A percentile compares a stretch with the other conserved stretches of the same genome.
phyloP scores from a whole-genome alignment of 2,797 vertebrate species.

The Cynopterus sphinx region DNA sequence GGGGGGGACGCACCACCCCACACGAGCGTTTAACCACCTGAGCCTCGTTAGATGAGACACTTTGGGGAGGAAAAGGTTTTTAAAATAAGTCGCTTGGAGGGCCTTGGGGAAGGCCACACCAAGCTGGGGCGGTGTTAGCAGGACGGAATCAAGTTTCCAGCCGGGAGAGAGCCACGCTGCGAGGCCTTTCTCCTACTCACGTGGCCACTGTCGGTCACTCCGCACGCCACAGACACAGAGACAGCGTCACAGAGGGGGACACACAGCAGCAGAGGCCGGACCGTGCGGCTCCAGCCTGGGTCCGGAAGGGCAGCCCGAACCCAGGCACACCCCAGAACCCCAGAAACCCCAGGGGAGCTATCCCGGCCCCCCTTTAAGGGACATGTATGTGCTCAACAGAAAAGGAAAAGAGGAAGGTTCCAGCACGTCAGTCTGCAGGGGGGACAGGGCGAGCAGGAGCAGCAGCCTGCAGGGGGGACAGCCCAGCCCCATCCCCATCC shows the following conservation, averaged over 20 bases:
- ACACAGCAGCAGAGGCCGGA: neutral
- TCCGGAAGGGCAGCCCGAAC: too few species aligned
- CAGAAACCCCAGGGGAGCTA: too few species aligned
- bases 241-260: too few species aligned
- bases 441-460: too few species aligned
- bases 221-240: constrained; percentile 69
- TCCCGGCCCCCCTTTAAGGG: too few species aligned
- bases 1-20: neutral
- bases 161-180: constrained; percentile 39
- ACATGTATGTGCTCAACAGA: too few species aligned
- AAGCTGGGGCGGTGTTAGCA: neutral
- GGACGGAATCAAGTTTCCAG: neutral
- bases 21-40: neutral
- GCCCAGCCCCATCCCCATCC: neutral
- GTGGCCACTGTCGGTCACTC: constrained; percentile 74
- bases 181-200: constrained; percentile 76
- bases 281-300: neutral
- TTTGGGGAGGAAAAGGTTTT: neutral
- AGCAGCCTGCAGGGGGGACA: too few species aligned
- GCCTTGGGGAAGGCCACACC: neutral
- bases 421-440: too few species aligned
- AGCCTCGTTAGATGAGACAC: neutral
- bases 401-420: too few species aligned
- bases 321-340: too few species aligned
- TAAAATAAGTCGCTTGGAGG: neutral